Base-by-base conservation (phyloP, 2,797 vertebrate species). In the Phrynocephalus forsythii region DNA sequence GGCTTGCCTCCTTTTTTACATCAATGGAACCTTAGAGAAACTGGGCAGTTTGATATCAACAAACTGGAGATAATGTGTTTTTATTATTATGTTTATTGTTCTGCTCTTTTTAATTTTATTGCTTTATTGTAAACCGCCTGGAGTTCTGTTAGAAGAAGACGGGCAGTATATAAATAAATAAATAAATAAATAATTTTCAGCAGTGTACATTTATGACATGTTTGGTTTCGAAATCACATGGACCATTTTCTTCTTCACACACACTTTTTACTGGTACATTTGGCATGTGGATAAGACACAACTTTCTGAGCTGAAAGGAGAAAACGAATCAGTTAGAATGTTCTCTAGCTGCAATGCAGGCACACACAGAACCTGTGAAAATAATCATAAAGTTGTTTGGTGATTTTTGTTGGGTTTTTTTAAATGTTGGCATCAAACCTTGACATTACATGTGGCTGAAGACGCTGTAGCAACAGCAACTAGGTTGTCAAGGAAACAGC, bases 401-500 rank as follows among this genome's bases (percentile, higher is more conserved):
- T 95, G 75, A 44, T 24, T 38, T 26, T 6, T 44, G 20, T 76
- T 24, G 30, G 30, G n/a, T 33, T 33, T 90, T 24, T 33, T 87
- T 85, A 79, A 90, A 83, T 91, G 87, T 92, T 93, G 96, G 93
- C 90, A 85, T 5, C 94, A 95, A 97, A 93, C 95, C 94, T 95
- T 95, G 95, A 95, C 95, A 95, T 95, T 67, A 82, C 91, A 94
- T 93, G 92, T 95, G 94, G 87, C 93, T 89, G 90, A 94, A 90
- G 89, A 94, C 95, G 92, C 95, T 44, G 89, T 96, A 96, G 96
- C 95, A 96, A 97, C 95, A 77, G 92, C 94, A 95, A 94, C 92
- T 95, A 93, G 90, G 97, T 97, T 95, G 95, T 96, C 96, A 97
- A 96, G 95, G 97, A 92, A 96, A 97, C 97, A 96, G 94, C 95